A percentile compares a stretch with the other conserved stretches of the same genome.
These are phyloP conservation scores for Neopelma chrysocephalum DNA, from an alignment of 2,797 vertebrate genomes.

Conservation along the genomic window DNA sequence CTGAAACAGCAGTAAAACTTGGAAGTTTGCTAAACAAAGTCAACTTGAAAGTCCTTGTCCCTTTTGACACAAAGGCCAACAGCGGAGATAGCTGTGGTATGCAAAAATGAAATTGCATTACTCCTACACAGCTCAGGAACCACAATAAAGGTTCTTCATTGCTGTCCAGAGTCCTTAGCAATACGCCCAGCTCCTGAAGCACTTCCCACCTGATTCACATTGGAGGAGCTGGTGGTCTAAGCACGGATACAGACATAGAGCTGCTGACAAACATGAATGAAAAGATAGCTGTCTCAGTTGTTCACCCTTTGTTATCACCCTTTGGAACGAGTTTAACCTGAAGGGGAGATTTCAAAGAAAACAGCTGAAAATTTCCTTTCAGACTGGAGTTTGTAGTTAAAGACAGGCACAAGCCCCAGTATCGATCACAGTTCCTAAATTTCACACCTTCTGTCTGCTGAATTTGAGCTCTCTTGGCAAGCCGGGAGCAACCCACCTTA, in stretches of 20 bases:
- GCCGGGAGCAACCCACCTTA: not conserved
- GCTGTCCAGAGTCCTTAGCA: not conserved
- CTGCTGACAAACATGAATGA: not conserved
- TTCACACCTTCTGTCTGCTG: conserved; percentile 38
- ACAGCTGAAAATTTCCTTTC: conserved; percentile 23
- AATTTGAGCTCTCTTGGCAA: conserved; percentile 26
- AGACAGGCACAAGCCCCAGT: not conserved
- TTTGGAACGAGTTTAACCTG: not conserved
- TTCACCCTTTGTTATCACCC: not conserved
- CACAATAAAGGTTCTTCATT: not conserved
- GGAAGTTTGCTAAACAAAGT: not conserved
- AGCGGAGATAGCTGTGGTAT: not conserved
- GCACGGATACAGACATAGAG: not conserved
- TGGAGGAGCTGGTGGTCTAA: not conserved
- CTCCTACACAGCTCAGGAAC: not conserved
- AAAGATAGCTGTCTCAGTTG: not conserved
- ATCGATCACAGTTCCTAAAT: not conserved
- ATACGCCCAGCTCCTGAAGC: not conserved
- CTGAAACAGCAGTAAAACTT: not conserved
- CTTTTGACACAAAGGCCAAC: not conserved
- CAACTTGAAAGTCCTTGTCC: not conserved
- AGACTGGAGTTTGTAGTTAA: not conserved
- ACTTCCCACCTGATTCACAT: not conserved
- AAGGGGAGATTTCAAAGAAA: not conserved
- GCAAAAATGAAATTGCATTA: not conserved